These are phyloP conservation scores for Poecilobothrus nobilitatus DNA, from an alignment of 2,888 invertebrate genomes.

Conservation along the genomic window DNA sequence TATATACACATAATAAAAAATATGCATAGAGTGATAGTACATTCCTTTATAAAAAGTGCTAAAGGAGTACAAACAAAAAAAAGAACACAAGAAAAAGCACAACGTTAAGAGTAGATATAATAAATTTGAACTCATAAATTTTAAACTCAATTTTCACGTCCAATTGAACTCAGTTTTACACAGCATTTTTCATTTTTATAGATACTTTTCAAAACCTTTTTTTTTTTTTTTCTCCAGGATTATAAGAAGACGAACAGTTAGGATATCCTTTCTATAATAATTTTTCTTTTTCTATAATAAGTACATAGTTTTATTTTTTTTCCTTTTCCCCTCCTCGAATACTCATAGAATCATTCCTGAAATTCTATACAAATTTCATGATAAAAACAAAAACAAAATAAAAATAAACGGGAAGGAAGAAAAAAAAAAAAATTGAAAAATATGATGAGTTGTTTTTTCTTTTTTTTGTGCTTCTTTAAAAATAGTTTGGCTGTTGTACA, in stretches of 20 bases:
- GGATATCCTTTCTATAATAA: slow-evolving; percentile 4
- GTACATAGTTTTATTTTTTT: too few relatives aligned
- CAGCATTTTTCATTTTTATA: slow-evolving; percentile 7
- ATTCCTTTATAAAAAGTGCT: too few relatives aligned
- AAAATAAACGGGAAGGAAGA: too few relatives aligned
- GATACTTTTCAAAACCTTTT: background rate
- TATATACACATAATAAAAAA: background rate
- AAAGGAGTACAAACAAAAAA: background rate
- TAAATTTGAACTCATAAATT: slow-evolving; percentile 10
- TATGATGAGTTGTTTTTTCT: too few relatives aligned
- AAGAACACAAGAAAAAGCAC: background rate
- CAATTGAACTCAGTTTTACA: slow-evolving; percentile 9
- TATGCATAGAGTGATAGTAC: background rate
- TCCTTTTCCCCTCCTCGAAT: background rate
- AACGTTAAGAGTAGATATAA: background rate
- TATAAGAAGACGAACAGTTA: background rate
- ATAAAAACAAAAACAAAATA: too few relatives aligned
- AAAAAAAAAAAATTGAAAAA: too few relatives aligned
- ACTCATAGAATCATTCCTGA: background rate
- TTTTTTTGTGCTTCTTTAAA: too few relatives aligned
- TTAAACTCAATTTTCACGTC: slow-evolving; percentile 12
- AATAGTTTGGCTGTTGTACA: too few relatives aligned
- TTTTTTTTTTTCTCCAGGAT: background rate
- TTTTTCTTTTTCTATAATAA: background rate
- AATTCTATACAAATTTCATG: background rate